Evolutionary conservation across 1,140 invertebrate genomes (phyloP).

Genomic region (Drosophila asahinai): DNA sequence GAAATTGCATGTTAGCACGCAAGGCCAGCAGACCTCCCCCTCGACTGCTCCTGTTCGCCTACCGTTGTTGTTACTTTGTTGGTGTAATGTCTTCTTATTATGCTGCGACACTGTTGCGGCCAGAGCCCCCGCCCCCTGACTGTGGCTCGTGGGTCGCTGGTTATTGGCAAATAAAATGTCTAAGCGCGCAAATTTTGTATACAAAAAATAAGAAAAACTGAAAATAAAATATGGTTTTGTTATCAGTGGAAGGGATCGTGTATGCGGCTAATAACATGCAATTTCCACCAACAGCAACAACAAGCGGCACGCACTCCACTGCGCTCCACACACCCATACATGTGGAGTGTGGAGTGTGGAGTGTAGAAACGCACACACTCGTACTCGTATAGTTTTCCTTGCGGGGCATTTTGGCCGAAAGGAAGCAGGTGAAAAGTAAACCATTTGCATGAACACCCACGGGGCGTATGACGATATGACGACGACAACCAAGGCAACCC

Average conservation of each 20-base stretch:
- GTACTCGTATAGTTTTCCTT: slow-evolving; percentile 26
- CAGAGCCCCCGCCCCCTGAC: slow-evolving; percentile 5
- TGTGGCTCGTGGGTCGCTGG: slow-evolving; percentile 51
- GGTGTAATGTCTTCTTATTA: slow-evolving; percentile 81
- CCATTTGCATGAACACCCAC: slow-evolving; percentile 80
- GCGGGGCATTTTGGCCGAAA: slow-evolving; percentile 45
- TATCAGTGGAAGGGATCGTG: slow-evolving; percentile 79
- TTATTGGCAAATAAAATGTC: slow-evolving; percentile 81
- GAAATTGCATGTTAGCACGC: slow-evolving; percentile 81
- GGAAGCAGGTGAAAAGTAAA: slow-evolving; percentile 80
- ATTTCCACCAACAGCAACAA: slow-evolving; percentile 71
- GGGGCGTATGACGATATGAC: slow-evolving; percentile 50
- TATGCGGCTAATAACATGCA: slow-evolving; percentile 82
- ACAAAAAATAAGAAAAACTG: slow-evolving; percentile 32
- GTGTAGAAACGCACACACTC: slow-evolving; percentile 4
- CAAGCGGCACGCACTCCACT: slow-evolving; percentile 49
- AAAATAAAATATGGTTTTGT: slow-evolving; percentile 78
- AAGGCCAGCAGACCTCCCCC: slow-evolving; percentile 47
- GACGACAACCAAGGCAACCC: slow-evolving; percentile 48
- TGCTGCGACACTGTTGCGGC: slow-evolving; percentile 74
- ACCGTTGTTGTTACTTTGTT: slow-evolving; percentile 56
- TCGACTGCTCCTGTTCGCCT: slow-evolving; percentile 35
- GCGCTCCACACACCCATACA: slow-evolving; percentile 10
- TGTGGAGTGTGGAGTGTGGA: not conserved
- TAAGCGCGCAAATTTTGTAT: slow-evolving; percentile 76